Evolutionary conservation across 37 sponge, comb jelly and placozoan genomes (phyloP).

Genomic region (Cliona cf. orientalis): DNA sequence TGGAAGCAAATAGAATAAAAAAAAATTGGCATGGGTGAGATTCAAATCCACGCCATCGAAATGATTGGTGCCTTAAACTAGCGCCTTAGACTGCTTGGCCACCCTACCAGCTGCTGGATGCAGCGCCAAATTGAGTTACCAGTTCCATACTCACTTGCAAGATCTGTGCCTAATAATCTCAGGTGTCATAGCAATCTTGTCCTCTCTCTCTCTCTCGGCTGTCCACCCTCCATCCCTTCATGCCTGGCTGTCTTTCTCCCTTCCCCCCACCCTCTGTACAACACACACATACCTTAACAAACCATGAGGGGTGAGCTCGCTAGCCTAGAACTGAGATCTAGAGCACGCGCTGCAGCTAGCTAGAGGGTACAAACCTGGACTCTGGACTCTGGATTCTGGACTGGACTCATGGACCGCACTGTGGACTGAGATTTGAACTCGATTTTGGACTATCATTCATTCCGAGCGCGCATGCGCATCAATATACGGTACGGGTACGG

Average conservation of each 20-base stretch:
- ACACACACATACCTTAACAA: slow-evolving; percentile 88
- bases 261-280: neutral
- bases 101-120: neutral
- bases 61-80: no score
- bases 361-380: no score
- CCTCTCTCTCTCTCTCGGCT: neutral
- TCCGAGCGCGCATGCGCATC: no score
- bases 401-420: no score
- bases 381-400: no score
- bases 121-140: slow-evolving; percentile 33
- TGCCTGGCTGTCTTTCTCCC: no score
- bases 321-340: no score
- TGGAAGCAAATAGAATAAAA: neutral
- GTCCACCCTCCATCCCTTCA: neutral
- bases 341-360: no score
- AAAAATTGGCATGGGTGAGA: neutral
- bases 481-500: no score
- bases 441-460: no score
- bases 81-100: neutral
- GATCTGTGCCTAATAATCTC: slow-evolving; percentile 72
- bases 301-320: slow-evolving; percentile 78
- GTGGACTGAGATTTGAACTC: no score
- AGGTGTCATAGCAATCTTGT: slow-evolving; percentile 73
- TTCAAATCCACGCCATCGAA: neutral
- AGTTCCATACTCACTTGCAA: slow-evolving; percentile 87